Evolutionary conservation across 2,888 invertebrate species (phyloP).

Genomic region (Malachius bipustulatus): DNA sequence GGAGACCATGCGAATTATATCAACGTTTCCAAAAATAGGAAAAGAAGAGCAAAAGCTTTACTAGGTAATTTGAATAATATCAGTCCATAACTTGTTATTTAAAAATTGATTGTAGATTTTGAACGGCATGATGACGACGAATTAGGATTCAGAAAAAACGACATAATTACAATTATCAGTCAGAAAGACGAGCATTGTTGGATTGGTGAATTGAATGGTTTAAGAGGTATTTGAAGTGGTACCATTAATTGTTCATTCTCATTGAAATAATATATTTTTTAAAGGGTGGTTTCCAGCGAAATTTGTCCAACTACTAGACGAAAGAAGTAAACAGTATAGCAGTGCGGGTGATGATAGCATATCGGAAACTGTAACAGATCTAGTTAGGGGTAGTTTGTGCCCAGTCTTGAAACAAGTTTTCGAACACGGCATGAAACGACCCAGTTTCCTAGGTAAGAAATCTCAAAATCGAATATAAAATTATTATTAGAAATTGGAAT

Average conservation of each 20-base stretch:
- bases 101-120: constrained; percentile 55
- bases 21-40: constrained; percentile 79
- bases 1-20: constrained; percentile 90
- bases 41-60: constrained; percentile 86
- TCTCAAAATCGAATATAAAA: background rate
- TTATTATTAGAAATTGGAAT: too few species aligned
- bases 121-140: constrained; percentile 98
- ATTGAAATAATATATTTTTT: constrained; percentile 14
- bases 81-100: constrained; percentile 8
- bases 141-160: constrained; percentile 94
- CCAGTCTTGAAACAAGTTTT: constrained; percentile 89
- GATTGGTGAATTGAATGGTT: constrained; percentile 93
- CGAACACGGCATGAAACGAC: constrained; percentile 88
- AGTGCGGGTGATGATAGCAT: constrained; percentile 95
- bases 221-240: constrained; percentile 65
- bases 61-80: constrained; percentile 46
- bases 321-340: constrained; percentile 82
- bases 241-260: background rate
- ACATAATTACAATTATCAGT: constrained; percentile 94
- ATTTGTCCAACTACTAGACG: constrained; percentile 92
- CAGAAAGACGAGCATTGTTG: constrained; percentile 98
- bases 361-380: constrained; percentile 90
- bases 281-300: constrained; percentile 94
- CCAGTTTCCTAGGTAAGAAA: constrained; percentile 58
- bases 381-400: constrained; percentile 87